Percentiles rank a stretch among this genome's conserved stretches.
Evolutionary conservation across 2,113 vertebrate genomes (phyloP).

Genomic region (Shinisaurus crocodilurus): DNA sequence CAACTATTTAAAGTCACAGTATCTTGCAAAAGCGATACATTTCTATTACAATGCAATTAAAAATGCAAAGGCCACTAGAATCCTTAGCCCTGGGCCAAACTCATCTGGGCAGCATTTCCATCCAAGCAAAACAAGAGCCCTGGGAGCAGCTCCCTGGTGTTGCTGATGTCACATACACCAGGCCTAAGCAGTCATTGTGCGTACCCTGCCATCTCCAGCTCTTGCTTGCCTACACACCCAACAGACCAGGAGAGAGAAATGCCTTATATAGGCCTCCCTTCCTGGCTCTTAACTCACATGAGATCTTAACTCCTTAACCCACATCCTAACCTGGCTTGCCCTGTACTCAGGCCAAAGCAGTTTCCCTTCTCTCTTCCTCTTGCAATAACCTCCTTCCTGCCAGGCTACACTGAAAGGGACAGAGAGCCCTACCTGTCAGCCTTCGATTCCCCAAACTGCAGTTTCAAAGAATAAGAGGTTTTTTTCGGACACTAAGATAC

Average conservation of each 20-base stretch:
- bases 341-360: neutral
- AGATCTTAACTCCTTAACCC: neutral
- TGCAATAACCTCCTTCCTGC: neutral
- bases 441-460: neutral
- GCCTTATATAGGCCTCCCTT: neutral
- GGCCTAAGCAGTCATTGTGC: neutral
- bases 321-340: neutral
- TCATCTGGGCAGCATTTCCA: neutral
- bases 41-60: neutral
- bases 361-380: too few relatives aligned
- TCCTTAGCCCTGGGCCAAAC: too few relatives aligned
- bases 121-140: neutral
- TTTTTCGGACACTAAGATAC: neutral
- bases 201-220: neutral
- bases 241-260: neutral
- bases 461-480: neutral
- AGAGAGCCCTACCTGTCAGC: neutral
- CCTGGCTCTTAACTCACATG: neutral
- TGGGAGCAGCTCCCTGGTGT: neutral
- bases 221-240: neutral
- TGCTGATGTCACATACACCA: neutral
- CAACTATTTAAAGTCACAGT: neutral
- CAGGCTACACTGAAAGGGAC: neutral
- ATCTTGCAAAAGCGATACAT: neutral
- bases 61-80: neutral